These are phyloP conservation scores for Aphidius colemani DNA, from an alignment of 2,888 invertebrate species.

Conservation along the genomic window DNA sequence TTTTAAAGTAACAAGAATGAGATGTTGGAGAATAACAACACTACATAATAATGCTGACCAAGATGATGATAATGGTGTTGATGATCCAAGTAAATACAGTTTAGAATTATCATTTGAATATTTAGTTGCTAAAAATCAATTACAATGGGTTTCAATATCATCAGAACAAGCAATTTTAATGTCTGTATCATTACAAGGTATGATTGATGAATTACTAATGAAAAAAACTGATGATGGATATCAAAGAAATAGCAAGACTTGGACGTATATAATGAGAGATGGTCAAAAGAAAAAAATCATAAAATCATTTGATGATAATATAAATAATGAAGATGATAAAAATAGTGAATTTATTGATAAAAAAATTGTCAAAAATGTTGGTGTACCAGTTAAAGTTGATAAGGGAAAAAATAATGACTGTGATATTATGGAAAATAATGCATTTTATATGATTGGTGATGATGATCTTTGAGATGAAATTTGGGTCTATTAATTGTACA, in stretches of 20 bases:
- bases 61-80: conserved; percentile 43
- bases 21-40: conserved; percentile 95
- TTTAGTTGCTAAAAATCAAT: conserved; percentile 85
- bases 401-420: conserved; percentile 52
- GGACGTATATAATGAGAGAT: conserved; percentile 76
- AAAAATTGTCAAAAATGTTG: conserved; percentile 27
- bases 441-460: conserved; percentile 94
- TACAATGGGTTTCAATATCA: conserved; percentile 91
- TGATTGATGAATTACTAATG: conserved; percentile 90
- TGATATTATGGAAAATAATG: conserved; percentile 85
- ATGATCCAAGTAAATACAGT: conserved; percentile 47
- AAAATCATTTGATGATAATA: conserved; percentile 51
- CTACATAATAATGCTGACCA: conserved; percentile 65
- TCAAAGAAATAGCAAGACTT: conserved; percentile 43
- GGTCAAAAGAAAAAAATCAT: conserved; percentile 72
- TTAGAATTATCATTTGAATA: conserved; percentile 94
- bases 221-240: conserved; percentile 63
- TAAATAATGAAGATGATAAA: no score
- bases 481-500: conserved; percentile 62
- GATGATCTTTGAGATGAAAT: conserved; percentile 68
- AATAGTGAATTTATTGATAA: no score
- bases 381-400: conserved; percentile 64
- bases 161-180: conserved; percentile 94
- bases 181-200: conserved; percentile 92
- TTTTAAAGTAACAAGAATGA: conserved; percentile 94